These are phyloP conservation scores for Epinephelus cyanopodus DNA, from an alignment of 2,113 vertebrate genomes.

Conservation along the genomic window DNA sequence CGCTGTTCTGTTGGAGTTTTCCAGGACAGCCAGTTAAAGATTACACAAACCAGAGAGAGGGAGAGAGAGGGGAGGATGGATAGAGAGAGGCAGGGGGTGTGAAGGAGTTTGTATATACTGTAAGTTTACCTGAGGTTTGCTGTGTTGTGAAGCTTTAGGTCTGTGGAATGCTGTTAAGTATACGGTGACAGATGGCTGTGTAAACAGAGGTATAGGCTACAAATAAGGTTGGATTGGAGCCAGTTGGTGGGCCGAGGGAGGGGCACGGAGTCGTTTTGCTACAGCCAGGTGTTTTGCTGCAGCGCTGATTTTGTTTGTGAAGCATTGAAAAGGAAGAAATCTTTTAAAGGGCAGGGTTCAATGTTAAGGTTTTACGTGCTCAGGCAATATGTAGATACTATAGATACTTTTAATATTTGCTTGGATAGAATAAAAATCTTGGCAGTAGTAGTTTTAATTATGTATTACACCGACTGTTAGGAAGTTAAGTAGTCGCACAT, in stretches of 20 bases:
- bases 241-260: slow-evolving; percentile 1
- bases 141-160: slow-evolving; percentile 29
- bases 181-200: slow-evolving; percentile 51
- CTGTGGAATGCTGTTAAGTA: slow-evolving; percentile 60
- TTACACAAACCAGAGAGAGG: slow-evolving; percentile 17
- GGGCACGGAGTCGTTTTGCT: not conserved
- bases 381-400: no score
- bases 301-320: not conserved
- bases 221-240: slow-evolving; percentile 61
- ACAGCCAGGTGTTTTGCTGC: slow-evolving; percentile 16
- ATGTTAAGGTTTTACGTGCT: no score
- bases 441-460: no score
- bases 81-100: not conserved
- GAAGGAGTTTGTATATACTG: slow-evolving; percentile 40
- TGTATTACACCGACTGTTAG: no score
- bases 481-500: no score
- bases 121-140: slow-evolving; percentile 51
- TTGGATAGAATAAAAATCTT: no score
- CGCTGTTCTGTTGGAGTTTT: not conserved
- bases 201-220: slow-evolving; percentile 59
- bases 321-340: not conserved
- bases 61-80: not conserved
- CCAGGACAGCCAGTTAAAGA: slow-evolving; percentile 17
- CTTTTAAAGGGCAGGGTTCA: no score
- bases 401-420: no score